phyloP scores from a whole-genome alignment of 2,888 invertebrate genomes.

The Drosophila tanythrix region DNA sequence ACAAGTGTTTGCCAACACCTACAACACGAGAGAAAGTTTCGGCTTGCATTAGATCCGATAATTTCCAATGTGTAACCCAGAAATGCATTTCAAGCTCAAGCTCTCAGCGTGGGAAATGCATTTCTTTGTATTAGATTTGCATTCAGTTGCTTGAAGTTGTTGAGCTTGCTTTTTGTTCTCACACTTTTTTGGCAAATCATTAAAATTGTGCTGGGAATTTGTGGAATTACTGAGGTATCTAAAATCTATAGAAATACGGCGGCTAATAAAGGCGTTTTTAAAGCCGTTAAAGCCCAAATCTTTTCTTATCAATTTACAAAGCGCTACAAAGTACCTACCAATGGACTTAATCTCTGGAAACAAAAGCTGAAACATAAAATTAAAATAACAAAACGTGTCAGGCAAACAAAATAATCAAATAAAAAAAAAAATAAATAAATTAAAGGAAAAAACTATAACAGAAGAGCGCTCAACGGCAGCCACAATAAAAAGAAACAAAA shows the following conservation, averaged over 20 bases:
- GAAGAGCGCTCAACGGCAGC: constrained; percentile 33
- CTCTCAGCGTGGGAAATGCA: constrained; percentile 69
- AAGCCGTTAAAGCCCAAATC: background rate
- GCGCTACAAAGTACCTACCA: constrained; percentile 54
- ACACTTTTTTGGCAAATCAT: constrained; percentile 47
- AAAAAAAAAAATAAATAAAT: constrained; percentile 44
- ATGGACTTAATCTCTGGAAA: constrained; percentile 47
- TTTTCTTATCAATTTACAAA: constrained; percentile 20
- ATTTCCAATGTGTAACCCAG: constrained; percentile 55
- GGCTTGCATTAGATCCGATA: constrained; percentile 49
- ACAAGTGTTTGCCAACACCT: constrained; percentile 78
- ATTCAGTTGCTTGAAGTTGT: constrained; percentile 1
- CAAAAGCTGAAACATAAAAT: constrained; percentile 54
- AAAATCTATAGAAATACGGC: constrained; percentile 33
- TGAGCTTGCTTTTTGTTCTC: constrained; percentile 22
- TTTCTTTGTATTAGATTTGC: constrained; percentile 8
- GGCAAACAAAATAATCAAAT: constrained; percentile 47
- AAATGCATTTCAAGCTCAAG: constrained; percentile 44
- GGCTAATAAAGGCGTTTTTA: constrained; percentile 49
- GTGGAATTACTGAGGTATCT: constrained; percentile 36
- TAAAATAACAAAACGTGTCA: constrained; percentile 63
- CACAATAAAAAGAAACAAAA: constrained; percentile 60
- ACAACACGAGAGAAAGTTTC: constrained; percentile 69
- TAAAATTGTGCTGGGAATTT: constrained; percentile 46
- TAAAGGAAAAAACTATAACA: constrained; percentile 43